Evolutionary conservation across 2,888 invertebrate species (phyloP).

Genomic region (Trissonchulus sp.): DNA sequence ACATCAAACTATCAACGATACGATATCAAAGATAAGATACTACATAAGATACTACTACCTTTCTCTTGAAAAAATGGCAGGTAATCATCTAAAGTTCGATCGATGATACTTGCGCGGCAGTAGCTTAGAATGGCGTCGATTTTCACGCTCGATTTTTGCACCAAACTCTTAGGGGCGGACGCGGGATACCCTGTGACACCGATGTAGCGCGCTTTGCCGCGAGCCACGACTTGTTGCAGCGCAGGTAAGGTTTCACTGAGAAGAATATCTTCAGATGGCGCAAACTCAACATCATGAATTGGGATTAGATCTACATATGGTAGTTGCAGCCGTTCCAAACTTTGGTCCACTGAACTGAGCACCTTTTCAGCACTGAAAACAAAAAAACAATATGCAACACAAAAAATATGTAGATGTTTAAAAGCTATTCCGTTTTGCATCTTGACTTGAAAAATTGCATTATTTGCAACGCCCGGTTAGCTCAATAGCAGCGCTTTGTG

Average conservation of each 20-base stretch:
- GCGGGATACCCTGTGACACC: slow-evolving; percentile 79
- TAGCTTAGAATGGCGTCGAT: slow-evolving; percentile 72
- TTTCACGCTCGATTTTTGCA: slow-evolving; percentile 58
- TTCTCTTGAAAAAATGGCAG: slow-evolving; percentile 69
- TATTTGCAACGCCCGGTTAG: too few relatives aligned
- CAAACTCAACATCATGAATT: slow-evolving; percentile 87
- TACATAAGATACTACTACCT: too few relatives aligned
- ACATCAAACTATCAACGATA: too few relatives aligned
- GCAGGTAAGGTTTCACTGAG: slow-evolving; percentile 79
- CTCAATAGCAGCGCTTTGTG: too few relatives aligned
- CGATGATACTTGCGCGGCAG: slow-evolving; percentile 70
- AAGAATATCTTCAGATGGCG: slow-evolving; percentile 63
- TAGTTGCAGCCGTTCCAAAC: slow-evolving; percentile 66
- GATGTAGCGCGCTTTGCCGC: slow-evolving; percentile 66
- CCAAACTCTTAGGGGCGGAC: slow-evolving; percentile 64
- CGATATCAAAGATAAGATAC: too few relatives aligned
- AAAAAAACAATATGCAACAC: too few relatives aligned
- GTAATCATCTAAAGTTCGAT: slow-evolving; percentile 68
- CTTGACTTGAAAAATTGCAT: too few relatives aligned
- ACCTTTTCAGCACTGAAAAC: slow-evolving; percentile 63
- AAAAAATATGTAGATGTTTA: too few relatives aligned
- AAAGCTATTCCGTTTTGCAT: too few relatives aligned
- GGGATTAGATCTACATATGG: slow-evolving; percentile 82
- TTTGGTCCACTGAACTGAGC: slow-evolving; percentile 67
- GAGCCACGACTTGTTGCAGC: slow-evolving; percentile 66